phyloP scores from a whole-genome alignment of 37 sponge, comb jelly and placozoan species.

The Trichoplax adhaerens region DNA sequence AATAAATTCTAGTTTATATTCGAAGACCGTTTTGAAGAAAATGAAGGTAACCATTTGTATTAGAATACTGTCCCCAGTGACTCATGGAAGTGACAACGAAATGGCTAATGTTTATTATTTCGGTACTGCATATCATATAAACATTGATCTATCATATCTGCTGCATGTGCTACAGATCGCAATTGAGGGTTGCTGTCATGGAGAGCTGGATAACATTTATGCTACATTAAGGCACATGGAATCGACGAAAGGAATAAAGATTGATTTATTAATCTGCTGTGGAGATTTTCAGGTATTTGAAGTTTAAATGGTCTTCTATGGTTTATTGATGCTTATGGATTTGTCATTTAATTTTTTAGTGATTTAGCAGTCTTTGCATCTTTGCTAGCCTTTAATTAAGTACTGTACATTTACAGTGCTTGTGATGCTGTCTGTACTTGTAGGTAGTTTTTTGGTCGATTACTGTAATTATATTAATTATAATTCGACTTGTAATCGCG shows the following conservation, averaged over 20 bases:
- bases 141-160: no score
- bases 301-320: neutral
- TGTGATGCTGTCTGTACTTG: neutral
- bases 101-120: no score
- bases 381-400: neutral
- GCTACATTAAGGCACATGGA: slow-evolving; percentile 27
- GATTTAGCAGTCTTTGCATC: neutral
- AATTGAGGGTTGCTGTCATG: slow-evolving; percentile 90
- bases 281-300: slow-evolving; percentile 83
- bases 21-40: no score
- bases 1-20: no score
- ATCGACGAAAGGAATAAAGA: slow-evolving; percentile 40
- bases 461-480: no score
- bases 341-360: neutral
- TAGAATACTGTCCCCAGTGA: no score
- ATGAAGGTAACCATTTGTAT: no score
- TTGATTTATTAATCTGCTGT: slow-evolving; percentile 87
- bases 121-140: no score
- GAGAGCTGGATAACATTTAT: slow-evolving; percentile 84
- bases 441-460: neutral
- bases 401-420: neutral
- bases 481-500: no score
- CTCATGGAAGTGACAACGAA: no score
- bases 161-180: slow-evolving; percentile 34
- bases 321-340: neutral